phyloP scores from a whole-genome alignment of 2,888 invertebrate species.

The Drosophila melanosoma region DNA sequence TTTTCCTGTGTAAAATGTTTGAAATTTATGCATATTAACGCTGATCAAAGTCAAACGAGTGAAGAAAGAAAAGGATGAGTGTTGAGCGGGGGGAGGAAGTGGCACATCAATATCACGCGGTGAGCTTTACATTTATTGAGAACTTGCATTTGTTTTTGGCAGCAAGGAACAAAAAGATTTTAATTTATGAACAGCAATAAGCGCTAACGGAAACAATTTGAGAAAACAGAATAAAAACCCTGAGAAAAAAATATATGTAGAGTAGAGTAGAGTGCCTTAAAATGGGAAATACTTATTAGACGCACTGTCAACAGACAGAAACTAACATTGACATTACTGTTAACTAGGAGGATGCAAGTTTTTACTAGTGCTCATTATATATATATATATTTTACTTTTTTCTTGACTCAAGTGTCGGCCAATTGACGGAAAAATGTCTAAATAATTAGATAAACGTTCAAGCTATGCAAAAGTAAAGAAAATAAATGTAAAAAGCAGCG shows the following conservation, averaged over 20 bases:
- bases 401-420: conserved; percentile 39
- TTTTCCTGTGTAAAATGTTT: conserved; percentile 43
- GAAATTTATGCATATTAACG: conserved; percentile 60
- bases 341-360: conserved; percentile 16
- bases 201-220: conserved; percentile 47
- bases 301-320: neutral
- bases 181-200: conserved; percentile 55
- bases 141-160: conserved; percentile 43
- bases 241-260: no score
- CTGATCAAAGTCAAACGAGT: conserved; percentile 55
- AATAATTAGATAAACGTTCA: conserved; percentile 81
- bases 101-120: conserved; percentile 1
- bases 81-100: neutral
- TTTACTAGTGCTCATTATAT: conserved; percentile 44
- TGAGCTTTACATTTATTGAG: conserved; percentile 4
- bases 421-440: conserved; percentile 65
- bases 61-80: neutral
- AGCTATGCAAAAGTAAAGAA: conserved; percentile 52
- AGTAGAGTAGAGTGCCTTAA: neutral
- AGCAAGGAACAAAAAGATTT: conserved; percentile 25
- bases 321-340: conserved; percentile 9
- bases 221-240: conserved; percentile 14
- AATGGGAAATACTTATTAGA: conserved; percentile 5
- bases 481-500: conserved; percentile 51
- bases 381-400: conserved; percentile 14